Base-by-base conservation (phyloP, 37 sponge, comb jelly and placozoan species). In the Halisarca cf. caerulea region DNA sequence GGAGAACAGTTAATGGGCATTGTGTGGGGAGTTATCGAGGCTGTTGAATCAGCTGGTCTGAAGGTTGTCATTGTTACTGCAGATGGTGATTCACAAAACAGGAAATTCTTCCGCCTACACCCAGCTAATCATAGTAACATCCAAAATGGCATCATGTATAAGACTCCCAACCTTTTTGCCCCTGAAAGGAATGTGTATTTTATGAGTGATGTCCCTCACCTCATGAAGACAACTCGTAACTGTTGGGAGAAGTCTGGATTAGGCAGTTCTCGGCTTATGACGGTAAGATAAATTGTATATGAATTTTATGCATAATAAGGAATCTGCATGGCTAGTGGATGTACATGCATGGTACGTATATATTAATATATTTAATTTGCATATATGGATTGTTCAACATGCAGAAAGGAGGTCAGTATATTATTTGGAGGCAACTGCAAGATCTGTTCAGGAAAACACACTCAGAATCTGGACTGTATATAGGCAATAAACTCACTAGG, bases 161-260 rank as follows among this genome's bases (percentile, higher is more conserved):
- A 75, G 42, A 73, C 74, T 37, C 21, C 17, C 3, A 84, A 84
- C 25, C 45, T 35, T 11, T 73, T 45, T 84, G 54, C 15, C 1
- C 51, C 73, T 2, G 5, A 41, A 44, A 4, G 73, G 28, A 14
- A 53, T 25, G 27, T 72, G 15, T 82, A n/a, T 30, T 82, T 82
- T 27, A 43, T 82, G 17, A 53, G 55, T 27, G 83, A 82, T 53
- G 33, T 54, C 17, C 53, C 83, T n/a, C 83, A 82, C 70, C 43
- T 64, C n/a, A 14, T 82, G 4, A 82, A 82, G 40, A 82, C 70
- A 14, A 35, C 68, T 38, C 69, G 68, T 6, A 82, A 82, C 39
- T 82, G 83, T 30, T 82, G 72, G 72, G 39, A 37, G 5, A 71
- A 71, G 4, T 71, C 72, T 28, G 23, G 72, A 23, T 33, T 37